These are phyloP conservation scores for Chironomus tentans DNA, from an alignment of 2,888 invertebrate genomes.

Conservation along the genomic window DNA sequence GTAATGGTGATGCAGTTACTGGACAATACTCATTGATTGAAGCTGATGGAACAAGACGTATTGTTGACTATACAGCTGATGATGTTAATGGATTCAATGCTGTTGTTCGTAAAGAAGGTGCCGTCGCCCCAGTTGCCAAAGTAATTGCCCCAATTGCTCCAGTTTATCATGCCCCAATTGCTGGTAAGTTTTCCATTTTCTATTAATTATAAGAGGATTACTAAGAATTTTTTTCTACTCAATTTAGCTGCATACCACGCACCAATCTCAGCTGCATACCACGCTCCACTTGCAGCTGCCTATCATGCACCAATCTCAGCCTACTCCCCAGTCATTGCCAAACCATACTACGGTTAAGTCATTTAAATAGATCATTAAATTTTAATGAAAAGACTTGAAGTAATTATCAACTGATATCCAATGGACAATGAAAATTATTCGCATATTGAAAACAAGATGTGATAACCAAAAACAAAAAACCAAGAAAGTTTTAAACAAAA, in stretches of 20 bases:
- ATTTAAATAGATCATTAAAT: too few relatives aligned
- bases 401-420: neutral
- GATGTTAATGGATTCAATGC: slow-evolving; percentile 51
- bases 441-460: too few relatives aligned
- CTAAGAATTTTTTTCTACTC: slow-evolving; percentile 22
- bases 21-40: slow-evolving; percentile 48
- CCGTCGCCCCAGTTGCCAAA: slow-evolving; percentile 34
- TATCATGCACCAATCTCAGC: too few relatives aligned
- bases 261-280: neutral
- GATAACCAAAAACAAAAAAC: neutral
- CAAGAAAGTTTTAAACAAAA: neutral
- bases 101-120: slow-evolving; percentile 46
- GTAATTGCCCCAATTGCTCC: neutral
- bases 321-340: slow-evolving; percentile 29
- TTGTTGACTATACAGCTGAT: slow-evolving; percentile 50
- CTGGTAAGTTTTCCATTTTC: neutral
- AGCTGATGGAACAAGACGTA: slow-evolving; percentile 47
- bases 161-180: slow-evolving; percentile 7
- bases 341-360: slow-evolving; percentile 26
- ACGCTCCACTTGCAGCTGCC: slow-evolving; percentile 23
- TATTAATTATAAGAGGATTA: too few relatives aligned
- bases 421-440: neutral
- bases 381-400: too few relatives aligned
- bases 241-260: slow-evolving; percentile 23
- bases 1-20: slow-evolving; percentile 48